Evolutionary conservation across 2,113 vertebrate genomes (phyloP).

Genomic region (Ranitomeya imitator): DNA sequence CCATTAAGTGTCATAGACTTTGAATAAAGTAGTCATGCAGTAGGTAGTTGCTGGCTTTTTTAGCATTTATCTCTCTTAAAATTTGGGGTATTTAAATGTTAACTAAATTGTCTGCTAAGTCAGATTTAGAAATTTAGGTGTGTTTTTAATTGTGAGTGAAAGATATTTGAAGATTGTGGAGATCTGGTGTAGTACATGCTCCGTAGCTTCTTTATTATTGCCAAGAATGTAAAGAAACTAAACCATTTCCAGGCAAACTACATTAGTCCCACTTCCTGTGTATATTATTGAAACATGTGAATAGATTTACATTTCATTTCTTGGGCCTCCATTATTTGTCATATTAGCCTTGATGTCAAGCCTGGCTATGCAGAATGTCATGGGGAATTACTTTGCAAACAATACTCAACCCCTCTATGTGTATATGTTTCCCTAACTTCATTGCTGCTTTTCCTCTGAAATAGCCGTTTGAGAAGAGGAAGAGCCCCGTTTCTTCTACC

Average conservation of each 20-base stretch:
- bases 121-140: background rate
- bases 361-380: background rate
- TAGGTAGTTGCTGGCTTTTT: too few relatives aligned
- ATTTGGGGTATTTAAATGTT: background rate
- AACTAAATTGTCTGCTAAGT: background rate
- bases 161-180: slow-evolving; percentile 43
- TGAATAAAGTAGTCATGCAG: too few relatives aligned
- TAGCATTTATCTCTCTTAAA: too few relatives aligned
- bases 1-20: too few relatives aligned
- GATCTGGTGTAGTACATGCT: slow-evolving; percentile 12
- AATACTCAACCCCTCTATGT: background rate
- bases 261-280: slow-evolving; percentile 4
- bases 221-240: slow-evolving; percentile 28
- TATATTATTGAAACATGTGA: slow-evolving; percentile 13
- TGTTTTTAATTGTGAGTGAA: slow-evolving; percentile 56
- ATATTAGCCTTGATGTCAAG: slow-evolving; percentile 24
- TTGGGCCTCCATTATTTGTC: slow-evolving; percentile 6
- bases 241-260: slow-evolving; percentile 20
- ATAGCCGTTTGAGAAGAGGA: background rate
- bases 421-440: background rate
- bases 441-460: background rate
- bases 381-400: background rate
- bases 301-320: slow-evolving; percentile 3
- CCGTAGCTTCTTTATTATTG: slow-evolving; percentile 48
- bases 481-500: background rate